These are phyloP conservation scores for Tragelaphus oryx DNA, from an alignment of 2,797 vertebrate species.

Conservation along the genomic window DNA sequence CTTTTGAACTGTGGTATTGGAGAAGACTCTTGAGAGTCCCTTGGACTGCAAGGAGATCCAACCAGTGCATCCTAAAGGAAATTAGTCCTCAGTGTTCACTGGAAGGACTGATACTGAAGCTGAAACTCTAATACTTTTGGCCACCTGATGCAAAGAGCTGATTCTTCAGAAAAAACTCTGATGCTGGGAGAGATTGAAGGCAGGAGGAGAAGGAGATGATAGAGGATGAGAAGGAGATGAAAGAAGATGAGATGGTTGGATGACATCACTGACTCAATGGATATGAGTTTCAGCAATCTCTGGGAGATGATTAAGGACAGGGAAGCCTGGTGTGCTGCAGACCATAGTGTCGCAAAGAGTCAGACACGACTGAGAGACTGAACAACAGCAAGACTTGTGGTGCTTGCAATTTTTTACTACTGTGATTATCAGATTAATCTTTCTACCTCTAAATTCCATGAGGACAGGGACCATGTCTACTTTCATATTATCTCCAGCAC, in stretches of 20 bases:
- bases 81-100: not conserved
- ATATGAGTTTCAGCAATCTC: not conserved
- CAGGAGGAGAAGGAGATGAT: not conserved
- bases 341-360: not conserved
- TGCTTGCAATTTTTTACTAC: not conserved
- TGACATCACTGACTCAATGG: not conserved
- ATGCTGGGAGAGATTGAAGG: not conserved
- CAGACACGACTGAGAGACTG: not conserved
- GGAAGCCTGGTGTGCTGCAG: not conserved
- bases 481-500: conserved; percentile 9
- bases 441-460: not conserved
- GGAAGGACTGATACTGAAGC: not conserved
- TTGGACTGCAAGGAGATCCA: not conserved
- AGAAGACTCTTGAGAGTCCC: not conserved
- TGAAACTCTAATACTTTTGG: not conserved
- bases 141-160: not conserved
- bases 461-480: not conserved
- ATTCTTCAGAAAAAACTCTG: not conserved
- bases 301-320: not conserved
- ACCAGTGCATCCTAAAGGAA: not conserved
- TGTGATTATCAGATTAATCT: not conserved
- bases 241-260: not conserved
- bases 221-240: not conserved
- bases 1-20: not conserved
- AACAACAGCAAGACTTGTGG: not conserved